Evolutionary conservation across 2,113 vertebrate species (phyloP).

Genomic region (Malurus elegans): DNA sequence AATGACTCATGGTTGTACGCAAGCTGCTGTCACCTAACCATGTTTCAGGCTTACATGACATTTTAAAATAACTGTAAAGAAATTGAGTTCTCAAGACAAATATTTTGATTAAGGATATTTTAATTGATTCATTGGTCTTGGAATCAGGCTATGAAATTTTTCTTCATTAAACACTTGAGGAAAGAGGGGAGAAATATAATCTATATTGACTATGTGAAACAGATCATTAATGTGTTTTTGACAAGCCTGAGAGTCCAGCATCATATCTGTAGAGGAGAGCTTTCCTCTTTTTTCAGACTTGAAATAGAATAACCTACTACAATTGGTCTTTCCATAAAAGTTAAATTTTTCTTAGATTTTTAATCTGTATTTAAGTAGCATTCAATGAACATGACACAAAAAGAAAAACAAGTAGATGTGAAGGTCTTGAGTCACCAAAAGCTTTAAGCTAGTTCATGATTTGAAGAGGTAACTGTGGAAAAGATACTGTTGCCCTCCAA

Average conservation of each 20-base stretch:
- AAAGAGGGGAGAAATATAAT: background rate
- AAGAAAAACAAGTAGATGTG: background rate
- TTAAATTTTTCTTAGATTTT: background rate
- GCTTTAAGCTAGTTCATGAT: background rate
- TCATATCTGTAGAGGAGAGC: background rate
- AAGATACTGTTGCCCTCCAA: background rate
- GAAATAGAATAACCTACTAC: background rate
- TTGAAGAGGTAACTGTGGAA: background rate
- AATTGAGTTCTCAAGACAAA: background rate
- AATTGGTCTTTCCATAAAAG: background rate
- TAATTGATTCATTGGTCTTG: background rate
- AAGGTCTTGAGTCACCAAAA: background rate
- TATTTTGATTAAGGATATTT: conserved; percentile 23
- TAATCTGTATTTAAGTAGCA: background rate
- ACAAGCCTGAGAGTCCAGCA: background rate
- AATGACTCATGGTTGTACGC: background rate
- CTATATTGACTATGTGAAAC: background rate
- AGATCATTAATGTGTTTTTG: background rate
- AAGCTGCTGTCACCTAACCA: background rate
- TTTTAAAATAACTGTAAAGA: conserved; percentile 17
- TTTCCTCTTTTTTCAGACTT: background rate
- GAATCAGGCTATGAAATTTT: background rate
- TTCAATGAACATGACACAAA: background rate
- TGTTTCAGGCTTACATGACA: background rate
- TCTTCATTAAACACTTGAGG: conserved; percentile 4